Conservation (phyloP, 2,113 vertebrate species). For the Dermatemys mawii region DNA sequence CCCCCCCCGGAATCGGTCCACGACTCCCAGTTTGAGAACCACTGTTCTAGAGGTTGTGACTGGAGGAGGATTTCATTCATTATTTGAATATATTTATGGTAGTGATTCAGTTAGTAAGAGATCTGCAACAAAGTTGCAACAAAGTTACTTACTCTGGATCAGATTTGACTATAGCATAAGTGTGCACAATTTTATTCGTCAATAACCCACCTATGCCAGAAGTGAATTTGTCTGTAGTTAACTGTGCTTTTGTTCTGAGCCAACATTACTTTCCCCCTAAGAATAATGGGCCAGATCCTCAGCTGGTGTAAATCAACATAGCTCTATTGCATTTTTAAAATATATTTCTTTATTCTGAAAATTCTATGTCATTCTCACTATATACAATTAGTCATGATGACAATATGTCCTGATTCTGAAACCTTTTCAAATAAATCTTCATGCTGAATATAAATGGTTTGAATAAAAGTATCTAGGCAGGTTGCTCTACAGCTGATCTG, state of each 20-base stretch:
- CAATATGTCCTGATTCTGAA: not conserved
- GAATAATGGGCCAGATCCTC: not conserved
- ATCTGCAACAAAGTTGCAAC: not conserved
- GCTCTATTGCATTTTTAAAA: not conserved
- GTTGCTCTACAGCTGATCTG: conserved; percentile 6
- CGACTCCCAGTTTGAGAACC: too few species aligned
- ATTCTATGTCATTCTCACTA: not conserved
- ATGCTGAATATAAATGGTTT: not conserved
- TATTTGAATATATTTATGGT: not conserved
- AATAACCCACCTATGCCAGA: not conserved
- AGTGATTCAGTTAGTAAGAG: not conserved
- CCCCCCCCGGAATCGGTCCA: too few species aligned
- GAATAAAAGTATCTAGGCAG: not conserved
- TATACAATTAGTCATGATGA: not conserved
- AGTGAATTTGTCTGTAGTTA: not conserved
- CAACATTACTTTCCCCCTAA: not conserved
- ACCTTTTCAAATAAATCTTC: not conserved
- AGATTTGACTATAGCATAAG: not conserved
- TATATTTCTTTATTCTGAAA: not conserved
- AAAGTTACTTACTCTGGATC: not conserved
- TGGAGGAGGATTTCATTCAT: not conserved
- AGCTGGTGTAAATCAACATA: not conserved
- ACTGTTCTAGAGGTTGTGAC: conserved; percentile 10
- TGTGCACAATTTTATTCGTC: not conserved
- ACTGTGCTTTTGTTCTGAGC: not conserved